phyloP scores from a whole-genome alignment of 2,113 vertebrate genomes.

The Lipophrys pholis region DNA sequence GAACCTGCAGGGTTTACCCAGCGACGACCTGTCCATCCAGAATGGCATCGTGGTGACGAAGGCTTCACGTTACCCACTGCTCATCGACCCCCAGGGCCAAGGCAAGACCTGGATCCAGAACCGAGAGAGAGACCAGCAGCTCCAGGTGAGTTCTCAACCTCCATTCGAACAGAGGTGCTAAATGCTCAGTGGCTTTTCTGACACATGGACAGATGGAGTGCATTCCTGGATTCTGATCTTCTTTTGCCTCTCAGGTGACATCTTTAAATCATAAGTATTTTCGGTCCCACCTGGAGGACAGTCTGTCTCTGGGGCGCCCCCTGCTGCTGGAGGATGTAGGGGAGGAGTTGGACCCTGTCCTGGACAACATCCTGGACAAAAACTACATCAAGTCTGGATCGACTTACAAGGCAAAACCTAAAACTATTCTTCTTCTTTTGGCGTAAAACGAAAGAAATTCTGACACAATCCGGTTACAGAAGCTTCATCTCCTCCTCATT shows the following conservation, averaged over 20 bases:
- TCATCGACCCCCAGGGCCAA: constrained; percentile 91
- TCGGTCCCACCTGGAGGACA: constrained; percentile 86
- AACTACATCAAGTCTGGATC: constrained; percentile 90
- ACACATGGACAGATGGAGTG: too few relatives aligned
- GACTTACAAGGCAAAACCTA: constrained; percentile 80
- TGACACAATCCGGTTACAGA: too few relatives aligned
- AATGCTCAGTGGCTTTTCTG: too few relatives aligned
- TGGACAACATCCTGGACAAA: constrained; percentile 90
- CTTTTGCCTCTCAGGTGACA: constrained; percentile 80
- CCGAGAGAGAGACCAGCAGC: constrained; percentile 83
- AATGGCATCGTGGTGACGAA: constrained; percentile 90
- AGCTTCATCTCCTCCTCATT: neutral
- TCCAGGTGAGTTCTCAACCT: constrained; percentile 86
- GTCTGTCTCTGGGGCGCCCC: constrained; percentile 85
- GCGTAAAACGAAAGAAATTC: too few relatives aligned
- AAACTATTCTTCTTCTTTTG: too few relatives aligned
- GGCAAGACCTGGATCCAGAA: constrained; percentile 91
- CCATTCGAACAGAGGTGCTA: too few relatives aligned
- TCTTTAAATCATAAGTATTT: constrained; percentile 88
- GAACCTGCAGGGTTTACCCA: constrained; percentile 89
- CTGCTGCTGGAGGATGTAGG: constrained; percentile 89
- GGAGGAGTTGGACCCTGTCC: constrained; percentile 87
- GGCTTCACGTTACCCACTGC: constrained; percentile 86
- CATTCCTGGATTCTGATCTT: neutral
- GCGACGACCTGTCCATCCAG: constrained; percentile 88